Conservation (phyloP, 2,888 invertebrate species). For the Saturnia japonica region DNA sequence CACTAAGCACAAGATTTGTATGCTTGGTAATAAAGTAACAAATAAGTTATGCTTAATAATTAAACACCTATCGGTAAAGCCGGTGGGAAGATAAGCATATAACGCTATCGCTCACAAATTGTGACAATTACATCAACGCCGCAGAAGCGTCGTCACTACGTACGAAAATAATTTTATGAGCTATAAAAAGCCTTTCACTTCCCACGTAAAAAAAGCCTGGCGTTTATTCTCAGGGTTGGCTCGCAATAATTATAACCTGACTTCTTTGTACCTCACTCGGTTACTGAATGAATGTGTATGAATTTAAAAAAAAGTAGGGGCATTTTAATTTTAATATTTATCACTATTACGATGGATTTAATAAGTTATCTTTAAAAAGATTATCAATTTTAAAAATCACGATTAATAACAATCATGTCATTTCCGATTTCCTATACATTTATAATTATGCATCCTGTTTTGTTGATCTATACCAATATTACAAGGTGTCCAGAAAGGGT, state of each 20-base stretch:
- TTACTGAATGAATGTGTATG: conserved; percentile 19
- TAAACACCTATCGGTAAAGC: no score
- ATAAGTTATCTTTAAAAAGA: background rate
- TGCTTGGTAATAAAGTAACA: no score
- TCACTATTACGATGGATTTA: no score
- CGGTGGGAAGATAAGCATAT: background rate
- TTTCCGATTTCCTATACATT: no score
- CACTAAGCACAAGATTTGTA: no score
- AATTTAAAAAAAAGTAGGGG: background rate
- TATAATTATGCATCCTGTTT: no score
- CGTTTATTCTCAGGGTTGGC: conserved; percentile 31
- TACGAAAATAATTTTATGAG: conserved; percentile 71
- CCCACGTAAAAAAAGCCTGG: conserved; percentile 46
- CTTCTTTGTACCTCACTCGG: conserved; percentile 26
- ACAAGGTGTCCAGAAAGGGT: no score
- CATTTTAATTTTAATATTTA: background rate
- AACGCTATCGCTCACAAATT: conserved; percentile 25
- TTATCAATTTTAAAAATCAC: background rate
- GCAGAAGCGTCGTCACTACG: conserved; percentile 43
- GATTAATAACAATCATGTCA: no score
- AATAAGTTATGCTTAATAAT: no score
- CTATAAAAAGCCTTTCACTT: conserved; percentile 68
- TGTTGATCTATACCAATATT: no score
- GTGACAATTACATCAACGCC: conserved; percentile 29
- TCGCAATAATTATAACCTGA: conserved; percentile 29